Evolutionary conservation across 2,113 vertebrate genomes (phyloP), one percentile per base, ranked within the genome.

Genomic region (Amphiprion ocellaris): DNA sequence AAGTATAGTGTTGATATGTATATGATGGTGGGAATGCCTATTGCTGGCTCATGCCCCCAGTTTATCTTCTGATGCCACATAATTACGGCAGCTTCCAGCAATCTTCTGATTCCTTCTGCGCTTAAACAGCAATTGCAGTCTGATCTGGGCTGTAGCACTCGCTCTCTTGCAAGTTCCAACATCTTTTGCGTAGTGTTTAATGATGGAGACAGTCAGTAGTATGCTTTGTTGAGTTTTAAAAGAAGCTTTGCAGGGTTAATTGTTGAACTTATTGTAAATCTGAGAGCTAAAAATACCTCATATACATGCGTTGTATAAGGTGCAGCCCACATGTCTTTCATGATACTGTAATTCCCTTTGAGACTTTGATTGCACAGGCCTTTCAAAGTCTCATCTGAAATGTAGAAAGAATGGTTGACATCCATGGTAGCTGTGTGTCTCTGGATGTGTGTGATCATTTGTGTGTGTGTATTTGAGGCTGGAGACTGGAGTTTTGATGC

Each of bases 321-420:
- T 85, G 61, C 15, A 65, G 68, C 58, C 55, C 53, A 30, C 10
- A 52, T 19, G 37, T 37, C 44, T 59, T 64, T 64, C 65, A 58
- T 64, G 70, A 44, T 84, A 59, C 56, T 39, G 44, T 72, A 54
- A 89, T 88, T 90, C 83, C 37, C 66, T 88, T 87, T 88, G 82
- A 90, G 69, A 33, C 19, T 74, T 53, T 65, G 61, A 87, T 83
- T 87, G 67, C 82, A 52, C 55, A 14, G 69, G 37, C 44, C 54
- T 61, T 79, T 86, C 54, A 79, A 76, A 84, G 73, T 49, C 77
- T 79, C 69, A 79, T 89, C 66, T 78, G 77, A 87, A 89, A 93
- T 88, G 74, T 78, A 87, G 64, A 73, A 73, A 59, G 84, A 26
- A 62, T 58, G 19, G 64, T 58, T 86, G 74, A 67, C 77, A 78